Base-by-base conservation (phyloP, 2,797 vertebrate genomes). In the Spea hammondii region DNA sequence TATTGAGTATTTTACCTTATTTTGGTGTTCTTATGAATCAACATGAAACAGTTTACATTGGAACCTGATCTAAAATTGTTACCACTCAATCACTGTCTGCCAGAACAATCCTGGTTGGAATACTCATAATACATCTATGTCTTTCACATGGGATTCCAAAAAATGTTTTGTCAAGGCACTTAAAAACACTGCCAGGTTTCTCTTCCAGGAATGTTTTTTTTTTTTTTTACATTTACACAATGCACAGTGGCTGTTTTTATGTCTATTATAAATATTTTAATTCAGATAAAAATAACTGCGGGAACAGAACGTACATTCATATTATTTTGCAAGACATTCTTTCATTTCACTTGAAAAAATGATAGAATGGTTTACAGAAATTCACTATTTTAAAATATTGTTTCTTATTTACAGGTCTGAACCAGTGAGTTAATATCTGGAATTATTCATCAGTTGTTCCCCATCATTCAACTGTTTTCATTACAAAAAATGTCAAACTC, bases 11-110 rank as follows among this genome's bases (percentile, higher is more conserved):
- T 68, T 62, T 54, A 65, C 62, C 71, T 54, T 78, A 50, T 65
- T 78, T 78, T 67, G 49, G 70, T 32, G 57, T 72, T 8, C 48
- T 77, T 70, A 77, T 60, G 69, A 72, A 72, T 57, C 62, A 65
- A 67, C 70, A 72, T 79, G 70, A 73, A 72, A 73, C 64, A 62
- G 50, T 68, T 73, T 73, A 46, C 72, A 60, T 68, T 73, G 77
- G 70, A 73, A 73, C 47, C 46, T 48, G 47, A 73, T 79, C 65
- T 79, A 60, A 73, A 73, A 73, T 66, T 79, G 60, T 49, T 60
- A 44, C 1, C 47, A 13, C 44, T 68, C 54, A 65, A 45, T 73
- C 64, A 79, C 8, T 68, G 51, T 72, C 77, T 79, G 70, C 77
- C 70, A 73, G 59, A 32, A 66, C 13, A 54, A 72, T 59, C 77